phyloP scores from a whole-genome alignment of 1,140 invertebrate genomes.

The Campoletis sonorensis region DNA sequence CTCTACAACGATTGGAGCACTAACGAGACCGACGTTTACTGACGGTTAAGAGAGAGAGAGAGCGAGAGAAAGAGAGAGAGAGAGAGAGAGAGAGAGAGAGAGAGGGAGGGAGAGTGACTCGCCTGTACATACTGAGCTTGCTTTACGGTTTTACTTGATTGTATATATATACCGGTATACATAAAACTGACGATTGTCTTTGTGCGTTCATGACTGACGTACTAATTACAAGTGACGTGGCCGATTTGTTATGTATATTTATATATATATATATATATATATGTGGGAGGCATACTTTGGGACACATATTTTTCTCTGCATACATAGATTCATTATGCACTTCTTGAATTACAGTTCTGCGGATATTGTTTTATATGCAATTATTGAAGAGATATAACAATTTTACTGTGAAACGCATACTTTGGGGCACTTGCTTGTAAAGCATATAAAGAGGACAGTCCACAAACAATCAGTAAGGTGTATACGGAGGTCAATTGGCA shows the following conservation, averaged over 20 bases:
- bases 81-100: background rate
- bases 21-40: conserved; percentile 47
- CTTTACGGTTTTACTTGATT: conserved; percentile 2
- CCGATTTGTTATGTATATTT: background rate
- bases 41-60: background rate
- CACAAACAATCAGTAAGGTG: too few species aligned
- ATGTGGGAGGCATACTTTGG: too few species aligned
- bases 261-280: background rate
- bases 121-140: conserved; percentile 8
- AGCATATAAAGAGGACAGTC: too few species aligned
- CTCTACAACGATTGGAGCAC: conserved; percentile 26
- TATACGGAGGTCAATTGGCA: too few species aligned
- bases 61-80: background rate
- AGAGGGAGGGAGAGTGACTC: conserved; percentile 20
- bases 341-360: too few species aligned
- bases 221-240: conserved; percentile 43
- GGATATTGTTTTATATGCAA: too few species aligned
- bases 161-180: background rate
- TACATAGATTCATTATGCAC: too few species aligned
- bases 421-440: too few species aligned
- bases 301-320: too few species aligned
- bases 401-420: too few species aligned
- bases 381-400: too few species aligned
- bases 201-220: conserved; percentile 40
- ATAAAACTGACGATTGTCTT: conserved; percentile 32